Conservation (phyloP, 1,140 invertebrate species). For the Antheraea pernyi region DNA sequence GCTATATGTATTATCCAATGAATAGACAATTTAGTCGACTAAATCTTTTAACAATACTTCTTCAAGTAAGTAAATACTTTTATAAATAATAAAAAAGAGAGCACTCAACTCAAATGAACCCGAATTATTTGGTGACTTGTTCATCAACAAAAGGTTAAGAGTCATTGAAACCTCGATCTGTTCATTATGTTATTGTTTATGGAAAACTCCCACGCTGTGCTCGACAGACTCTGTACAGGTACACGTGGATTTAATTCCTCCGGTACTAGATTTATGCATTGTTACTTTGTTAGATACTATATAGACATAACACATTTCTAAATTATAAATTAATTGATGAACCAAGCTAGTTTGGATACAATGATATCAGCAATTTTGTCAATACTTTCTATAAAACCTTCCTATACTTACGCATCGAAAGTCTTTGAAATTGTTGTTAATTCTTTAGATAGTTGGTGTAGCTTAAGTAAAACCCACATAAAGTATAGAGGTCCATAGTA, state of each 20-base stretch:
- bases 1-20: conserved; percentile 28
- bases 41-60: conserved; percentile 42
- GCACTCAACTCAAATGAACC: conserved; percentile 33
- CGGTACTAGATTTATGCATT: neutral
- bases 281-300: neutral
- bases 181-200: conserved; percentile 43
- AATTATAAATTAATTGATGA: no score
- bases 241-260: neutral
- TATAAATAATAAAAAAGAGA: conserved; percentile 33
- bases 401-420: no score
- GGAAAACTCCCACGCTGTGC: conserved; percentile 37
- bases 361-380: no score
- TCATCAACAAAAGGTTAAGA: conserved; percentile 50
- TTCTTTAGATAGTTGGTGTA: no score
- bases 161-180: conserved; percentile 38
- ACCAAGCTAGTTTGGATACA: no score
- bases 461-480: no score
- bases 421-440: no score
- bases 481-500: no score
- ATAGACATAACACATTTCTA: no score
- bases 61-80: conserved; percentile 46
- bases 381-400: no score
- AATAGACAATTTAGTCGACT: conserved; percentile 12
- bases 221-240: neutral
- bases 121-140: conserved; percentile 25